These are phyloP conservation scores for Thera obeliscata DNA, from an alignment of 2,888 invertebrate species.

Conservation along the genomic window DNA sequence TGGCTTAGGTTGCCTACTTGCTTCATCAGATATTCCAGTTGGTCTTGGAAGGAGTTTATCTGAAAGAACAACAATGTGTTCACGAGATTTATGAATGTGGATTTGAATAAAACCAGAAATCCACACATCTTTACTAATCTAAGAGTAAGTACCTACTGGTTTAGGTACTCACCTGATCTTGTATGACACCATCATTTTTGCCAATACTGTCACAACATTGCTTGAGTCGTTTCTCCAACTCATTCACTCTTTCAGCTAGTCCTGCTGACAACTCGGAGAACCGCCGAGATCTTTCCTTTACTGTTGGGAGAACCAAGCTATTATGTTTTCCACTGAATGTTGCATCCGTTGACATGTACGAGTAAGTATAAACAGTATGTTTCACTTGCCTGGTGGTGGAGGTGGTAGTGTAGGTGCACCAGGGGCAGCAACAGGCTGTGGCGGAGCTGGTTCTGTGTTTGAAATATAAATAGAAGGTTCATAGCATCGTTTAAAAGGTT, in stretches of 20 bases:
- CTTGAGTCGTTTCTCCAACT: slow-evolving; percentile 60
- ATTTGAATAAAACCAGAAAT: too few relatives aligned
- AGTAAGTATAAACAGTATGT: not conserved
- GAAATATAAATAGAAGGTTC: not conserved
- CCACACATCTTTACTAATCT: too few relatives aligned
- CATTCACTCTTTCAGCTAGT: slow-evolving; percentile 53
- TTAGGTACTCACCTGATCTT: slow-evolving; percentile 63
- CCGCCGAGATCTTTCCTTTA: slow-evolving; percentile 12
- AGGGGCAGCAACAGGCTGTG: not conserved
- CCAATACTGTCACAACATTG: slow-evolving; percentile 61
- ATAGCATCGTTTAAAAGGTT: not conserved
- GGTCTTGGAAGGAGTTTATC: slow-evolving; percentile 77
- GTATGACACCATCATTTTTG: slow-evolving; percentile 54
- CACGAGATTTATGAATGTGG: too few relatives aligned
- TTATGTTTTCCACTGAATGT: not conserved
- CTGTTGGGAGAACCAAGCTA: slow-evolving; percentile 6
- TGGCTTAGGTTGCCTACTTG: slow-evolving; percentile 53
- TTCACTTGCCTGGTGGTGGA: slow-evolving; percentile 12
- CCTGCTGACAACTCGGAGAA: slow-evolving; percentile 32
- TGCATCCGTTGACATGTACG: not conserved
- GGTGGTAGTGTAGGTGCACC: slow-evolving; percentile 8
- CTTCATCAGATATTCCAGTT: slow-evolving; percentile 73
- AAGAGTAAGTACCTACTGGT: not conserved
- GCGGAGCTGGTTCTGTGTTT: slow-evolving; percentile 14
- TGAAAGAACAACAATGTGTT: slow-evolving; percentile 45